Evolutionary conservation across 2,113 vertebrate species (phyloP).

Genomic region (Crocuta crocuta): DNA sequence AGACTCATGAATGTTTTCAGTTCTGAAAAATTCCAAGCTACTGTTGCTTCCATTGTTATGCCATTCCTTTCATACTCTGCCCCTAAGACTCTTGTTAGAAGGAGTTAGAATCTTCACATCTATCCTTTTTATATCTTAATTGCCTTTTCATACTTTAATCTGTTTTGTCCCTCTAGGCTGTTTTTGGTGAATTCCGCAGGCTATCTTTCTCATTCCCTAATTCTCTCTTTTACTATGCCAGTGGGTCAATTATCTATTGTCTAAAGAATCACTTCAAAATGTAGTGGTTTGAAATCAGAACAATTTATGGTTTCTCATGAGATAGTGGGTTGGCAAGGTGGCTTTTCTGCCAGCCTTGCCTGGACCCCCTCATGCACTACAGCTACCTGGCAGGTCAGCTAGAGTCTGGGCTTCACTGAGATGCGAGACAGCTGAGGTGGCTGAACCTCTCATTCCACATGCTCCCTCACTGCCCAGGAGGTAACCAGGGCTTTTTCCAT

Average conservation of each 20-base stretch:
- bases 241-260: background rate
- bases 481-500: background rate
- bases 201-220: background rate
- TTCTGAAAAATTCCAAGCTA: constrained; percentile 24
- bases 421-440: background rate
- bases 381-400: background rate
- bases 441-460: background rate
- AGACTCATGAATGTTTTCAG: background rate
- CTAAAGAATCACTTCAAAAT: background rate
- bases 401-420: background rate
- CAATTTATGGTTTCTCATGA: background rate
- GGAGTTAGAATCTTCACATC: background rate
- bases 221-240: background rate
- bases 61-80: background rate
- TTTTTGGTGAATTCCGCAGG: constrained; percentile 6
- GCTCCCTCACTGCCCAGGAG: background rate
- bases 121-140: background rate
- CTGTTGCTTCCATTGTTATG: background rate
- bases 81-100: background rate
- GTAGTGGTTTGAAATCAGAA: background rate
- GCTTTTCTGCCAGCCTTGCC: background rate
- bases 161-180: background rate
- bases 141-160: background rate
- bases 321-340: background rate
- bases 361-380: background rate